phyloP scores from a whole-genome alignment of 1,140 invertebrate species.

The Apis florea region DNA sequence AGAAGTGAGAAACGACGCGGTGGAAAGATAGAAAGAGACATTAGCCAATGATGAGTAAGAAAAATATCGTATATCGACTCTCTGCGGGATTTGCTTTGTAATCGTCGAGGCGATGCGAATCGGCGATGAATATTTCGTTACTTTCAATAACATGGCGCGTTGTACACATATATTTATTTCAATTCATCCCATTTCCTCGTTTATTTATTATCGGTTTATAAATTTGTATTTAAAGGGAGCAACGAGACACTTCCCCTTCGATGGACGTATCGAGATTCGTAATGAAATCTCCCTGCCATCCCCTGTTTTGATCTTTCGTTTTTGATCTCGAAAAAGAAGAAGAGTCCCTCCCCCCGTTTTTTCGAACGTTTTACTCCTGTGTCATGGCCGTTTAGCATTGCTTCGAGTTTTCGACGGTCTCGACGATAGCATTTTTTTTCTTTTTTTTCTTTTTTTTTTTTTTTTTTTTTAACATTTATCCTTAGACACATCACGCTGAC shows the following conservation, averaged over 20 bases:
- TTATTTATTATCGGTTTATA: constrained; percentile 4
- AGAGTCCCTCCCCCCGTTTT: neutral
- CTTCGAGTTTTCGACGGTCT: constrained; percentile 46
- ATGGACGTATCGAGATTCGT: constrained; percentile 19
- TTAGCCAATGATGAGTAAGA: constrained; percentile 65
- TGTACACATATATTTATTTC: neutral
- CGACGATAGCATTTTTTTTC: constrained; percentile 31
- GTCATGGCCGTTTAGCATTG: constrained; percentile 46
- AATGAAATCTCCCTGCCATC: neutral
- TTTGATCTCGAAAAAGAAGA: neutral
- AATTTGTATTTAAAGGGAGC: neutral
- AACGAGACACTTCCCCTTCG: neutral
- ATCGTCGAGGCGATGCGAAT: constrained; percentile 58
- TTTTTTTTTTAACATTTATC: constrained; percentile 60
- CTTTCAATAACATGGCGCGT: neutral
- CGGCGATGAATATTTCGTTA: constrained; percentile 17
- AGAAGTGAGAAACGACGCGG: constrained; percentile 31
- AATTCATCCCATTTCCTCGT: neutral
- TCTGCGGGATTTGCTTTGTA: constrained; percentile 41
- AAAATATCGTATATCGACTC: constrained; percentile 67
- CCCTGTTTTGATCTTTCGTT: neutral
- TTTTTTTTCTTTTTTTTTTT: neutral
- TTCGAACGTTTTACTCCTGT: neutral
- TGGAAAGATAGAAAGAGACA: constrained; percentile 61
- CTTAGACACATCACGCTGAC: constrained; percentile 63